Evolutionary conservation across 2,113 vertebrate genomes (phyloP), one percentile per base, ranked within the genome.

Genomic region (Morone saxatilis): DNA sequence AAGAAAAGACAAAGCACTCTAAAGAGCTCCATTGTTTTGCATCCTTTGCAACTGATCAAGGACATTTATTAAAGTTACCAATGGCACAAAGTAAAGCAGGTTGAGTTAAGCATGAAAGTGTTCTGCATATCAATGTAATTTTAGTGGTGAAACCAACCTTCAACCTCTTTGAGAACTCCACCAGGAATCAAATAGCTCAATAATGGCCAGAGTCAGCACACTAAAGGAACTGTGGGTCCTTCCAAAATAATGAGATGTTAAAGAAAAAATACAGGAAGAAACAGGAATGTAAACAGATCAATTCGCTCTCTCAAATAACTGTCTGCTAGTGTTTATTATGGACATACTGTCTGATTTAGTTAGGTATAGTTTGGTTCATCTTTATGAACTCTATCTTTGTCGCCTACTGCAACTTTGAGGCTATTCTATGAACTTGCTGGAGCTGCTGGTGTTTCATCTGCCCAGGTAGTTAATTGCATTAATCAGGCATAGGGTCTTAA

Each of bases 241-340:
- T 78, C 38, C 40, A 78, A 69, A 50, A 79, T 71, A 81, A 74
- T 43, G 47, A 62, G 31, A 50, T 45, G 22, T 66, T 48, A 38
- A 73, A 48, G 17, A 72, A 60, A 72, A 60, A 87, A 48, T 22
- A 69, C 19, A 67, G 36, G 59, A 41, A 53, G 25, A 68, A 41
- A 47, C 9, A 62, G n/a, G 77, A 81, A 84, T 67, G 43, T 56
- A 79, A 84, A 71, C 71, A 76, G 22, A 75, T 81, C 20, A 14
- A 57, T 68, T 61, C 10, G 7, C 19, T 60, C n/a, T 53, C 45
- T 51, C 8, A 61, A 14, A 77, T 72, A 53, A 62, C 16, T 47
- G 40, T 6, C 60, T 77, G 63, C 50, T 45, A 13, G 16, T 60
- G 25, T 47, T 76, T 56, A 66, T 68, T 61, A 60, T 54, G 11